Evolutionary conservation across 2,797 vertebrate genomes (phyloP).

Genomic region (Tolypeutes matacus): DNA sequence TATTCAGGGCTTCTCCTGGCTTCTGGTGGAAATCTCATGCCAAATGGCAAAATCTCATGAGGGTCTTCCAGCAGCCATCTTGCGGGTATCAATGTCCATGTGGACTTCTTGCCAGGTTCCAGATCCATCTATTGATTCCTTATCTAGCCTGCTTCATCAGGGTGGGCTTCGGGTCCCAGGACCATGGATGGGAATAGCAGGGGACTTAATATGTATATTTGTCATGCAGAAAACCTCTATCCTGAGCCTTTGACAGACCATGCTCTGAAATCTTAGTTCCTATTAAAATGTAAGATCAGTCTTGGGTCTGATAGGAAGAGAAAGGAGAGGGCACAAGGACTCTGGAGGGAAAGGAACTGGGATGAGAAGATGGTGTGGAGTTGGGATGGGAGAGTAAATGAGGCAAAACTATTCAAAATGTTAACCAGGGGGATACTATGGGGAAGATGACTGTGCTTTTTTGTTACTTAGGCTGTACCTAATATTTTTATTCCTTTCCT

Average conservation of each 20-base stretch:
- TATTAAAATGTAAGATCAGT: neutral
- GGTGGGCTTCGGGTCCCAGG: neutral
- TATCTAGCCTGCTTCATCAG: neutral
- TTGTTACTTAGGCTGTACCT: neutral
- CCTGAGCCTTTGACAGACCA: neutral
- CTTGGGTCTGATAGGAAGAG: neutral
- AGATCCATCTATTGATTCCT: too few species aligned
- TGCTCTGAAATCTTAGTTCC: neutral
- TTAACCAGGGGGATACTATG: neutral
- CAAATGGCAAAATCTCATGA: too few species aligned
- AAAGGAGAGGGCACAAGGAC: neutral
- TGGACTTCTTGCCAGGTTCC: too few species aligned
- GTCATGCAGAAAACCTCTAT: neutral
- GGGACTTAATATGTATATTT: neutral
- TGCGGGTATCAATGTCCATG: too few species aligned
- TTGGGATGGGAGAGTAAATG: neutral
- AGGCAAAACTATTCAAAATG: neutral
- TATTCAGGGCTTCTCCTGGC: too few species aligned
- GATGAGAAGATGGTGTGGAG: neutral
- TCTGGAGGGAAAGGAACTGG: neutral
- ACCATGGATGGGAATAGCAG: neutral
- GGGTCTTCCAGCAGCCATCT: too few species aligned
- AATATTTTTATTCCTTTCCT: neutral
- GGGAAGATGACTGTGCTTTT: neutral
- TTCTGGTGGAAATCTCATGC: too few species aligned